A percentile compares a stretch with the other conserved stretches of the same genome.
Evolutionary conservation across 2,113 vertebrate species (phyloP).

Genomic region (Bufo bufo): DNA sequence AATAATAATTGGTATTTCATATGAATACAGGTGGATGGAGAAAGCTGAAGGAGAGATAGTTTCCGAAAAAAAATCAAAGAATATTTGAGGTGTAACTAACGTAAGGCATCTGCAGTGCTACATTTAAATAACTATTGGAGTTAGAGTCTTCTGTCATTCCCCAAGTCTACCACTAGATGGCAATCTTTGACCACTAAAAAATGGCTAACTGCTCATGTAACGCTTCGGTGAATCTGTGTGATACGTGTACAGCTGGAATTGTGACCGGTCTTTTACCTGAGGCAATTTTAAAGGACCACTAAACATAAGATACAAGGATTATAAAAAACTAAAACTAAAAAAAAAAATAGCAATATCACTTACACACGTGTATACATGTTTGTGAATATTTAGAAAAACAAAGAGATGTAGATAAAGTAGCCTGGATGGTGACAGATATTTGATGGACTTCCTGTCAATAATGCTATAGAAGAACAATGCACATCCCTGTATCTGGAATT

Average conservation of each 20-base stretch:
- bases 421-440: not conserved
- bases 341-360: not conserved
- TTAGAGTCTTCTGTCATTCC: not conserved
- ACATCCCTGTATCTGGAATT: not conserved
- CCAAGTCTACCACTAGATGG: slow-evolving; percentile 17
- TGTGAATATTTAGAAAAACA: not conserved
- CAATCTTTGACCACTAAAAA: slow-evolving; percentile 8
- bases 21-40: no score
- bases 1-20: no score
- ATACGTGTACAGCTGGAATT: not conserved
- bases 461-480: not conserved
- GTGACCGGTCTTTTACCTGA: not conserved
- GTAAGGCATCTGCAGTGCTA: not conserved
- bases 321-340: no score
- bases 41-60: no score
- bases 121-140: not conserved
- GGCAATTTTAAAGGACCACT: not conserved
- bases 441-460: not conserved
- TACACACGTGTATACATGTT: not conserved
- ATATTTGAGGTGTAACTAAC: no score
- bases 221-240: no score
- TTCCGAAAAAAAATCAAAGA: no score
- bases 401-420: not conserved
- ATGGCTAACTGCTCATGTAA: not conserved
- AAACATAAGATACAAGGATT: not conserved